Evolutionary conservation across 2,113 vertebrate genomes (phyloP), one percentile per base, ranked within the genome.

Genomic region (Macquaria australasica): DNA sequence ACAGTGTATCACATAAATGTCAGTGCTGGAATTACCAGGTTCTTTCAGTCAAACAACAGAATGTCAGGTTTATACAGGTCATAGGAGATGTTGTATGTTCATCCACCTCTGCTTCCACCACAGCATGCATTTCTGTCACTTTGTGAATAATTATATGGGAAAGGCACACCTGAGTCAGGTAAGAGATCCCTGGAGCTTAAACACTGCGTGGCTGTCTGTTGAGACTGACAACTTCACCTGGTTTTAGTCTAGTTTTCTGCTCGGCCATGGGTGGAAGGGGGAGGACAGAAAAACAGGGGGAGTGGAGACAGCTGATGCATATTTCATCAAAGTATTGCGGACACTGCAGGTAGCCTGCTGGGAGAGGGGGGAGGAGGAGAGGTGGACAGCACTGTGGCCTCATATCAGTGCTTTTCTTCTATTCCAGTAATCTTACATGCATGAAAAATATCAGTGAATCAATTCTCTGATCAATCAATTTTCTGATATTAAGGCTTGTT

Each of bases 311-410:
- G 81, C 74, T 87, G 72, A 89, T 94, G 84, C 89, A 94, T 94
- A 91, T 93, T 95, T 94, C 82, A 94, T 94, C 72, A 85, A 75
- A 64, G 81, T 31, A 79, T 87, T 84, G 89, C 89, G 84, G 83
- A 85, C 82, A 59, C 66, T 78, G 82, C 53, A 71, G 25, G 80
- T 34, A 74, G 56, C 81, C 71, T 74, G 76, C 39, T 67, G 74
- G 76, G 80, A 67, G 74, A 73, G 3, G n/a, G 25, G 28, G 56
- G 41, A 48, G 56, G 72, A 59, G 59, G 25, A n/a, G 72, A 62
- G 55, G 31, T 62, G 55, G 77, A 68, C 80, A 73, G 37, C 15
- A 31, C 23, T 64, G 73, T 55, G 70, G 58, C 51, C 48, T 62
- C 56, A 70, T 9, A 70, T 64, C 20, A 12, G 25, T 16, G 34